A percentile compares a stretch with the other conserved stretches of the same genome.
Conservation (phyloP, 2,113 vertebrate genomes). For the Otis tarda region DNA sequence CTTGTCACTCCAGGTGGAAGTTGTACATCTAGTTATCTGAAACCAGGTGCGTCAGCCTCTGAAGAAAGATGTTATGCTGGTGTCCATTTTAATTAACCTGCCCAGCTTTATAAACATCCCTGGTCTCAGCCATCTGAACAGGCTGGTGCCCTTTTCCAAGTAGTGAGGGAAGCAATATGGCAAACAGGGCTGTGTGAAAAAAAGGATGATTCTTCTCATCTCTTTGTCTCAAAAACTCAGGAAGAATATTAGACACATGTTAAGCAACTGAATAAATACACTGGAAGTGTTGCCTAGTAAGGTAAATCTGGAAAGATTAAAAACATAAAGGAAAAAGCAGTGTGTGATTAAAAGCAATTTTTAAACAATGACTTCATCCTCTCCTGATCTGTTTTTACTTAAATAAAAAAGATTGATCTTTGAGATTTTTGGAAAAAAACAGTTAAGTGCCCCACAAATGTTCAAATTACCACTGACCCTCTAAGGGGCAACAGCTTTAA, state of each 20-base stretch:
- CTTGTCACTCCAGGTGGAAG: constrained; percentile 35
- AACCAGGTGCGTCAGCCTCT: constrained; percentile 54
- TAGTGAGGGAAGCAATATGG: not conserved
- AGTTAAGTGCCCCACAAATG: not conserved
- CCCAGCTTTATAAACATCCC: constrained; percentile 62
- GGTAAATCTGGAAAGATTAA: constrained; percentile 24
- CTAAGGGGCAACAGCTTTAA: not conserved
- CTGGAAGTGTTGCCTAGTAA: constrained; percentile 4
- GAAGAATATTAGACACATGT: constrained; percentile 2
- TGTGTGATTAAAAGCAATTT: not conserved
- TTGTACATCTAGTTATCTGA: not conserved
- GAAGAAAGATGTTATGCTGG: constrained; percentile 42
- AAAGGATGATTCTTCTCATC: not conserved
- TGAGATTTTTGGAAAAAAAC: not conserved
- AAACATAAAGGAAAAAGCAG: constrained; percentile 4
- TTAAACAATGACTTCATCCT: not conserved
- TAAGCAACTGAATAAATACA: constrained; percentile 3
- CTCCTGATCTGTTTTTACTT: not conserved
- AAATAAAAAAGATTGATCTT: not conserved
- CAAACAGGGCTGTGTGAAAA: constrained; percentile 3
- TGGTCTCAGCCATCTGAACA: constrained; percentile 64
- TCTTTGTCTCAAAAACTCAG: not conserved
- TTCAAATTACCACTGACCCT: not conserved
- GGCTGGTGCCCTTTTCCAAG: constrained; percentile 28
- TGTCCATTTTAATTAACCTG: constrained; percentile 76